phyloP scores from a whole-genome alignment of 2,888 invertebrate species.

The Ochropleura leucogaster region DNA sequence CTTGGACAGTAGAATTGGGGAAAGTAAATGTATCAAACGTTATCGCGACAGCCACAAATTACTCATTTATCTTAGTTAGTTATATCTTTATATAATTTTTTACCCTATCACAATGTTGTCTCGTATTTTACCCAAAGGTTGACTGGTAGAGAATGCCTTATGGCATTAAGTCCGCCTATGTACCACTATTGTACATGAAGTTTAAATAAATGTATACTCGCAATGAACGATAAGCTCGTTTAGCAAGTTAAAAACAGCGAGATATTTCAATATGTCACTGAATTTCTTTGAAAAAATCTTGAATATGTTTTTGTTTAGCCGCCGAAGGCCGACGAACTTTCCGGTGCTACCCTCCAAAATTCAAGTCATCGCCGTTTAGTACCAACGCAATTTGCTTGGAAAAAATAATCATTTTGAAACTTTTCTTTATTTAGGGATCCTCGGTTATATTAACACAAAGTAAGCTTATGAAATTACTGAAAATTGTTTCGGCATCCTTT shows the following conservation, averaged over 20 bases:
- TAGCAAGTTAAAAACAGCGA: constrained; percentile 61
- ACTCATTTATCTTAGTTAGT: no score
- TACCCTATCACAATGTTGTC: no score
- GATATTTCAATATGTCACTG: constrained; percentile 71
- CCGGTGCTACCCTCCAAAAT: constrained; percentile 73
- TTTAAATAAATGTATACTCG: no score
- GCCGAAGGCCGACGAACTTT: constrained; percentile 68
- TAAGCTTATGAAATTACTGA: constrained; percentile 62
- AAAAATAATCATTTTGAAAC: constrained; percentile 77
- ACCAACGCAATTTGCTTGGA: constrained; percentile 75
- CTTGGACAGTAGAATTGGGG: not conserved
- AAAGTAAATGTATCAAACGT: not conserved
- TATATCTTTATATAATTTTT: no score
- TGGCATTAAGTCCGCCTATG: no score
- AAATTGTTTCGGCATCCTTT: constrained; percentile 60
- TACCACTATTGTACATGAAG: no score
- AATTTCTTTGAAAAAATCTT: constrained; percentile 63
- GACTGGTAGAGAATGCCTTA: no score
- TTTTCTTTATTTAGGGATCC: constrained; percentile 64
- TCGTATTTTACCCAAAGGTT: no score
- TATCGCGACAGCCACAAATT: not conserved
- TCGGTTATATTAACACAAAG: constrained; percentile 62
- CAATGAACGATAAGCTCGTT: constrained; percentile 51
- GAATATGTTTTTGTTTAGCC: constrained; percentile 76
- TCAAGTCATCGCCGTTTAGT: constrained; percentile 77